Percentiles rank a stretch among this genome's conserved stretches.
These are phyloP conservation scores for Psittacula derbiana DNA, from an alignment of 2,797 vertebrate genomes.

Conservation along the genomic window DNA sequence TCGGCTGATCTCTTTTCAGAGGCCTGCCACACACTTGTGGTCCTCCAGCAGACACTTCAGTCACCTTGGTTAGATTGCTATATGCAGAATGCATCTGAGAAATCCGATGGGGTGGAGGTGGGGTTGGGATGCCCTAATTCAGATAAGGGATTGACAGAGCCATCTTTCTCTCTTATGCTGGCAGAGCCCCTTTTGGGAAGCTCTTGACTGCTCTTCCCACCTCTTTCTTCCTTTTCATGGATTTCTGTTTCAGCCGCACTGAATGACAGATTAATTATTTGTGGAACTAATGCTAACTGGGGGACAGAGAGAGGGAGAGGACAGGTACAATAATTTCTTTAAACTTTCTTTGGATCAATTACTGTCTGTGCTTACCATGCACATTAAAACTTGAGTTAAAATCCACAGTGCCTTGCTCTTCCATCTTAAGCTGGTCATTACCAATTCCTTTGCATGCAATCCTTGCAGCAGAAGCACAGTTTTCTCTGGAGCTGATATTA, in stretches of 20 bases:
- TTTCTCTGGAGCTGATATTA: slow-evolving; percentile 35
- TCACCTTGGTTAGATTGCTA: neutral
- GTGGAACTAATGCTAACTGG: neutral
- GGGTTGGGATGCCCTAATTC: neutral
- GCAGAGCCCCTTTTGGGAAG: neutral
- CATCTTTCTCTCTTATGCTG: neutral
- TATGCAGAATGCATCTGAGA: neutral
- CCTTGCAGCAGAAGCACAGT: neutral
- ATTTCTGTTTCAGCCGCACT: neutral
- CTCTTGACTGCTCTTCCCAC: neutral
- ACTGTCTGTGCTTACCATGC: neutral
- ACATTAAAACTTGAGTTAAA: neutral
- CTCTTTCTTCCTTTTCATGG: neutral
- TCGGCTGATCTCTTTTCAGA: neutral
- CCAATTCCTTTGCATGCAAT: neutral
- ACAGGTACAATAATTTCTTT: neutral
- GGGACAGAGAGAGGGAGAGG: neutral
- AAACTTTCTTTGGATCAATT: neutral
- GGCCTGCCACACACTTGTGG: neutral
- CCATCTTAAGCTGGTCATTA: neutral
- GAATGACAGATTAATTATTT: neutral
- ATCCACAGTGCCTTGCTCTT: neutral
- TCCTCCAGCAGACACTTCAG: neutral
- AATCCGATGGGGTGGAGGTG: neutral
- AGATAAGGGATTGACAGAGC: accelerated